These are phyloP conservation scores for Rhyzopertha dominica DNA, from an alignment of 1,140 invertebrate genomes.

Conservation along the genomic window DNA sequence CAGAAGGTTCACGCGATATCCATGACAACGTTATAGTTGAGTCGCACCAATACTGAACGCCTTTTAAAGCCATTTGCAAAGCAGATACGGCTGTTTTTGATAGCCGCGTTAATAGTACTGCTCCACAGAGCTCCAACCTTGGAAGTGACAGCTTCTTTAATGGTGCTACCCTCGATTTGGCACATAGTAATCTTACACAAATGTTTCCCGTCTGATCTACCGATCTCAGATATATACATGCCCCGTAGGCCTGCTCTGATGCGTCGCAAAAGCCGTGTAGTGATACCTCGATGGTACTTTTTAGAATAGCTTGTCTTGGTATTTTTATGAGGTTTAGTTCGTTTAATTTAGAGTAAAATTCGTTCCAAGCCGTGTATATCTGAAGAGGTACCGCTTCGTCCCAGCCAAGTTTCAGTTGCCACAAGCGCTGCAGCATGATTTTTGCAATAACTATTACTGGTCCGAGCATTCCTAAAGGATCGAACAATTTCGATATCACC, in stretches of 20 bases:
- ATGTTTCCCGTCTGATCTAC: conserved; percentile 22
- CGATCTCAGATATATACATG: conserved; percentile 29
- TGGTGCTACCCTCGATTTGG: conserved; percentile 28
- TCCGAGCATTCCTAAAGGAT: conserved; percentile 28
- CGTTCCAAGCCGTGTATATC: no score
- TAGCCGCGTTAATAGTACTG: conserved; percentile 32
- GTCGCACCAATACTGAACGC: conserved; percentile 42
- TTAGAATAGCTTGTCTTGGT: no score
- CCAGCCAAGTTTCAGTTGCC: conserved; percentile 26
- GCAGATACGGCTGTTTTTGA: conserved; percentile 17
- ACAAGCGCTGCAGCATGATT: conserved; percentile 28
- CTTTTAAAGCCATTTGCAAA: conserved; percentile 26
- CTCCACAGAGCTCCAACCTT: conserved; percentile 31
- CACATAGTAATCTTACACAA: conserved; percentile 18
- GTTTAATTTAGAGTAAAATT: no score
- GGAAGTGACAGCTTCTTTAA: conserved; percentile 28
- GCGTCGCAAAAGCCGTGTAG: conserved; percentile 40
- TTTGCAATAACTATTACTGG: conserved; percentile 29
- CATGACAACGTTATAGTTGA: conserved; percentile 45
- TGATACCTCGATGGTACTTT: no score
- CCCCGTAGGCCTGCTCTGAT: conserved; percentile 25
- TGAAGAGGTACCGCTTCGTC: conserved; percentile 21
- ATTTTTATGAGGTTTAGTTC: no score
- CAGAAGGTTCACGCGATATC: conserved; percentile 35
- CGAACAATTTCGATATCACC: conserved; percentile 15